Evolutionary conservation across 1,140 invertebrate genomes (phyloP).

Genomic region (Pseudomyrmex dendroicus): DNA sequence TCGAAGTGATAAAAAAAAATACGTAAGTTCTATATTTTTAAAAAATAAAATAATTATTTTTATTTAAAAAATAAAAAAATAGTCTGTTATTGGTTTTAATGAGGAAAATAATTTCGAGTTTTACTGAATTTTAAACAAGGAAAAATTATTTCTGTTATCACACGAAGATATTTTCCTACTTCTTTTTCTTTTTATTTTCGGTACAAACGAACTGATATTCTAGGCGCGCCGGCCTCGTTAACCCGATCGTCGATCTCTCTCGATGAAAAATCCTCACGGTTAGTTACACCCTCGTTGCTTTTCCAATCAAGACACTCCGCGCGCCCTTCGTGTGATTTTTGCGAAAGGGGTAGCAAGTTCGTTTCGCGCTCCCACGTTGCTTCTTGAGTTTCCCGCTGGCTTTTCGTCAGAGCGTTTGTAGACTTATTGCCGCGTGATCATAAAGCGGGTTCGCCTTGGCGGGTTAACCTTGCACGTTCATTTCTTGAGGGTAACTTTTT

Average conservation of each 20-base stretch:
- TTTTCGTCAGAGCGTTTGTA: not conserved
- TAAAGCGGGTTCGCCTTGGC: no score
- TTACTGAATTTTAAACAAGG: no score
- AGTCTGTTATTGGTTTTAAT: no score
- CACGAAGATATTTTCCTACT: not conserved
- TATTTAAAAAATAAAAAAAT: no score
- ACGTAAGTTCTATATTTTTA: no score
- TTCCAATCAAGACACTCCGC: slow-evolving; percentile 74
- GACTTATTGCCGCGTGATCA: not conserved
- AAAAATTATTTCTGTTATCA: no score
- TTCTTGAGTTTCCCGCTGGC: slow-evolving; percentile 28
- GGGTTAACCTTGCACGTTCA: not conserved
- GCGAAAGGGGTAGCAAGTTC: slow-evolving; percentile 43
- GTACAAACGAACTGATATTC: slow-evolving; percentile 77
- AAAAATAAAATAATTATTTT: no score
- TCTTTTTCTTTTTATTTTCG: slow-evolving; percentile 43
- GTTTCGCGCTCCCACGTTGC: slow-evolving; percentile 13
- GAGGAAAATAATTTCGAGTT: no score
- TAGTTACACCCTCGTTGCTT: slow-evolving; percentile 78
- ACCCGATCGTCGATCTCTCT: slow-evolving; percentile 74
- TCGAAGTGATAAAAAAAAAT: no score
- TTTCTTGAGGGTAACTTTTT: not conserved
- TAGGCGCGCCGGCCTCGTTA: slow-evolving; percentile 76
- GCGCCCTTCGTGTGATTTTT: slow-evolving; percentile 52
- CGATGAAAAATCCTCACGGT: slow-evolving; percentile 78